Percentiles rank a stretch among this genome's conserved stretches.
phyloP scores from a whole-genome alignment of 1,140 invertebrate species.

The Lycorma delicatula region DNA sequence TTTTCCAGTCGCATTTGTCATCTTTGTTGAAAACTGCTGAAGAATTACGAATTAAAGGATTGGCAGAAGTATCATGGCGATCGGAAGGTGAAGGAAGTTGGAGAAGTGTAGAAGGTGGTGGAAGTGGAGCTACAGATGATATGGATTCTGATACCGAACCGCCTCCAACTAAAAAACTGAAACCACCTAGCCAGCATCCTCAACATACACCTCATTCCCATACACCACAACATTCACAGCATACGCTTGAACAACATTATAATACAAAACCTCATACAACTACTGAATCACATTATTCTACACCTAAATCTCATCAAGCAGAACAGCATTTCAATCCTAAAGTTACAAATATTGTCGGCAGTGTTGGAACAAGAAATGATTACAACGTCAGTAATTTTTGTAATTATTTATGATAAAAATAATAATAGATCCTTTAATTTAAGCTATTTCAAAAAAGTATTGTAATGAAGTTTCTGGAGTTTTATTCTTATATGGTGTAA shows the following conservation, averaged over 20 bases:
- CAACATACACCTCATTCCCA: conserved; percentile 20
- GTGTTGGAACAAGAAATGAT: conserved; percentile 35
- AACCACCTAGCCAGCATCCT: conserved; percentile 31
- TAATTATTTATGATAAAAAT: no score
- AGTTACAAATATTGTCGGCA: conserved; percentile 44
- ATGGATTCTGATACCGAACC: conserved; percentile 36
- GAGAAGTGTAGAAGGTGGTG: conserved; percentile 22
- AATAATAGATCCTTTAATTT: no score
- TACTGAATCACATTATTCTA: no score
- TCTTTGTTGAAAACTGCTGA: conserved; percentile 84
- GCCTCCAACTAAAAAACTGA: conserved; percentile 34
- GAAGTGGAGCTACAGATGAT: conserved; percentile 22
- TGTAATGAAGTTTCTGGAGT: no score
- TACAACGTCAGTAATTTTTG: conserved; percentile 32
- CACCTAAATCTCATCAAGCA: no score
- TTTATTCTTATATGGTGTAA: no score
- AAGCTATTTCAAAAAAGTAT: no score
- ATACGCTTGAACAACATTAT: background rate
- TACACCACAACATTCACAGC: no score
- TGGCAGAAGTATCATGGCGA: conserved; percentile 77
- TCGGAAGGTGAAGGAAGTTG: conserved; percentile 29
- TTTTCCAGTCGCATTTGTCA: conserved; percentile 63
- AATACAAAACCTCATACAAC: background rate
- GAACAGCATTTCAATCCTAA: conserved; percentile 44
- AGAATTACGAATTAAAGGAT: conserved; percentile 81